Percentiles rank a stretch among this genome's conserved stretches.
These are phyloP conservation scores for Desmophyllum pertusum DNA, from an alignment of 92 coral and sea anemone species.

Conservation along the genomic window DNA sequence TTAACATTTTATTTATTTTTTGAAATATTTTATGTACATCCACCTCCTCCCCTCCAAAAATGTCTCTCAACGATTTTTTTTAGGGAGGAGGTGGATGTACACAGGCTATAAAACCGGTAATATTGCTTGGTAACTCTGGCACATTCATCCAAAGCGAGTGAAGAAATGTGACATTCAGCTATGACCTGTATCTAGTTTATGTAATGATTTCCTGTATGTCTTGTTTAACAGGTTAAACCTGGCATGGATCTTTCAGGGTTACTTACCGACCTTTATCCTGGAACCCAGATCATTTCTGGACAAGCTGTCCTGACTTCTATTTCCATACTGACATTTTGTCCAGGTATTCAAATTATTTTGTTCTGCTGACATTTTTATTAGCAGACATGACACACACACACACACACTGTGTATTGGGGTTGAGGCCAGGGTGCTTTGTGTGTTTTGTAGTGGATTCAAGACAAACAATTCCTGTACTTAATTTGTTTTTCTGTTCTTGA, in stretches of 20 bases:
- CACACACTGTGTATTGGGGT: too few relatives aligned
- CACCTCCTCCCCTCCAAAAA: too few relatives aligned
- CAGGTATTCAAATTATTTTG: slow-evolving; percentile 67
- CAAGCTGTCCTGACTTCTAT: slow-evolving; percentile 95
- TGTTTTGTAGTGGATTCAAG: background rate
- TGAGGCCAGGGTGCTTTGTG: background rate
- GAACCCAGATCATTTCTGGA: slow-evolving; percentile 98
- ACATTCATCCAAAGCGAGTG: background rate
- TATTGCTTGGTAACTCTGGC: background rate
- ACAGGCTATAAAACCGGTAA: too few relatives aligned
- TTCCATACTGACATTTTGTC: slow-evolving; percentile 91
- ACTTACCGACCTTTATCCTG: slow-evolving; percentile 94
- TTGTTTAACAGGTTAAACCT: slow-evolving; percentile 83
- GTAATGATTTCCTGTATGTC: background rate
- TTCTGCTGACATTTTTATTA: too few relatives aligned
- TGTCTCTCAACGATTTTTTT: too few relatives aligned
- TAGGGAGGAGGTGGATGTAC: too few relatives aligned
- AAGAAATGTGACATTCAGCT: background rate
- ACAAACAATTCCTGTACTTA: too few relatives aligned
- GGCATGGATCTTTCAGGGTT: slow-evolving; percentile 98
- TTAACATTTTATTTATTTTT: too few relatives aligned
- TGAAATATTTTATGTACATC: too few relatives aligned
- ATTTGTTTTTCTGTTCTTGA: too few relatives aligned
- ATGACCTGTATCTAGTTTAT: background rate
- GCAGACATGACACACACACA: too few relatives aligned